Conservation (phyloP, 1,140 invertebrate species). For the Apis cerana region DNA sequence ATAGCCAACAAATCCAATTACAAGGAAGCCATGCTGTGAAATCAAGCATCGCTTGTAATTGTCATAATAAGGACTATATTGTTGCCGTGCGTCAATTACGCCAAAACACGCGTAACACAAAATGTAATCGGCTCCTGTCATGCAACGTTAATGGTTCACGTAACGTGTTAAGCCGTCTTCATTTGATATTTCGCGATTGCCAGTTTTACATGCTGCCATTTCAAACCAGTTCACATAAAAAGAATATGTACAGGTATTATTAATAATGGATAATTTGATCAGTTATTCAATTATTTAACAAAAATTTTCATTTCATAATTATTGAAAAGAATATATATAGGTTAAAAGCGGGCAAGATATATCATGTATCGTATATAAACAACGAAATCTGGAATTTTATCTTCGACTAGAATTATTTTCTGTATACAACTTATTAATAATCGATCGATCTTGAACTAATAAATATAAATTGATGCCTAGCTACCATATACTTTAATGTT, state of each 20-base stretch:
- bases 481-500: conserved; percentile 65
- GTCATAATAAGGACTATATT: conserved; percentile 72
- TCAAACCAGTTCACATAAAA: not conserved
- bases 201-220: not conserved
- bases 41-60: conserved; percentile 70
- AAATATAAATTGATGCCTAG: conserved; percentile 67
- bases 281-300: not conserved
- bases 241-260: not conserved
- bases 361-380: not conserved
- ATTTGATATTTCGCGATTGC: conserved; percentile 3
- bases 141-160: conserved; percentile 58
- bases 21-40: conserved; percentile 51
- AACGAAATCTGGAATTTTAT: conserved; percentile 1
- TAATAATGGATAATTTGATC: not conserved
- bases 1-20: conserved; percentile 54
- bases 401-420: conserved; percentile 22
- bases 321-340: no score
- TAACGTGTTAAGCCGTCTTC: conserved; percentile 19
- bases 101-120: conserved; percentile 57
- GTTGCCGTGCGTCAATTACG: conserved; percentile 71
- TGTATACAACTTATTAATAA: conserved; percentile 37
- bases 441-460: conserved; percentile 58
- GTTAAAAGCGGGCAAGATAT: not conserved
- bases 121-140: conserved; percentile 61
- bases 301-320: not conserved